These are phyloP conservation scores for Callaeas wilsoni DNA, from an alignment of 2,113 vertebrate genomes.

Conservation along the genomic window DNA sequence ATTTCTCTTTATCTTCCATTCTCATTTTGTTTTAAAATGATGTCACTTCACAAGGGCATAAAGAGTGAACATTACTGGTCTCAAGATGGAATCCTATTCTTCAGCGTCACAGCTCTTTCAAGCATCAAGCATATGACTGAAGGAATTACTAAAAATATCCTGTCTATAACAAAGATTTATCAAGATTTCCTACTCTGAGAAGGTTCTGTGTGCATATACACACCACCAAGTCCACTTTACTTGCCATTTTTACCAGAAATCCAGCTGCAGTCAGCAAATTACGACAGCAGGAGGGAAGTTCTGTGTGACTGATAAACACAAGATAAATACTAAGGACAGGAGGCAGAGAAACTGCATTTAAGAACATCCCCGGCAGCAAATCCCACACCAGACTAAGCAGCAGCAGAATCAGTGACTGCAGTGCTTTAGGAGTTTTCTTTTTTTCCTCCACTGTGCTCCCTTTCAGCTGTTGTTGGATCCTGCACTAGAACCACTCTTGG, in stretches of 20 bases:
- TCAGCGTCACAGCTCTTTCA: background rate
- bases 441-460: background rate
- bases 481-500: background rate
- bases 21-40: slow-evolving; percentile 21
- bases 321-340: background rate
- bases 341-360: background rate
- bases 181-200: background rate
- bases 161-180: background rate
- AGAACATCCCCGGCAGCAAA: background rate
- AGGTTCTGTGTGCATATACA: background rate
- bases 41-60: background rate
- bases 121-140: background rate
- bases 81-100: background rate
- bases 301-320: background rate
- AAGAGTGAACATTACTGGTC: background rate
- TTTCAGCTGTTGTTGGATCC: background rate
- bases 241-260: background rate
- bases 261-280: background rate
- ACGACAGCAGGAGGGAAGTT: background rate
- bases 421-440: background rate
- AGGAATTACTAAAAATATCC: background rate
- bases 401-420: background rate
- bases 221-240: background rate
- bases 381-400: background rate
- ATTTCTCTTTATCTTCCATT: background rate